Evolutionary conservation across 2,888 invertebrate genomes (phyloP).

Genomic region (Hemistola chrysoprasaria): DNA sequence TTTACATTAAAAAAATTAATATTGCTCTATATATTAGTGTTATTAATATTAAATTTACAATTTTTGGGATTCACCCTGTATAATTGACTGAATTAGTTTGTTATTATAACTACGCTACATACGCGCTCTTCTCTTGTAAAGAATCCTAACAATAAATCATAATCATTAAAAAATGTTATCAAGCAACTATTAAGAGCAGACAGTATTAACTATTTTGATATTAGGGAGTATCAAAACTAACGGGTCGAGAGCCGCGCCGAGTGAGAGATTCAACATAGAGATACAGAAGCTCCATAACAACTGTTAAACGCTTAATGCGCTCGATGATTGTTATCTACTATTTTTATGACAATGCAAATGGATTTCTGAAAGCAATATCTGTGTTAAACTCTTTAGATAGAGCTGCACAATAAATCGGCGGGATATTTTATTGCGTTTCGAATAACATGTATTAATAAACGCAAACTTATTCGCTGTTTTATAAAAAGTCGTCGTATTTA

Average conservation of each 20-base stretch:
- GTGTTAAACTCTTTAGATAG: conserved; percentile 51
- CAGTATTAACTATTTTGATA: conserved; percentile 13
- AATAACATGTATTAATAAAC: conserved; percentile 32
- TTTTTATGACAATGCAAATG: conserved; percentile 73
- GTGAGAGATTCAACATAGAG: conserved; percentile 63
- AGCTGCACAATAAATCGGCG: conserved; percentile 51
- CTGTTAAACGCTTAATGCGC: conserved; percentile 66
- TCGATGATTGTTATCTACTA: conserved; percentile 66
- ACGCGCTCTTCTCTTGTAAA: too few relatives aligned
- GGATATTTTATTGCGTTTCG: conserved; percentile 36
- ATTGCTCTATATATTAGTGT: too few relatives aligned
- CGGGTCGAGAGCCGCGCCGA: conserved; percentile 40
- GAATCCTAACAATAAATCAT: too few relatives aligned
- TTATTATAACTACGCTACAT: too few relatives aligned
- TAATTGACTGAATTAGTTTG: too few relatives aligned
- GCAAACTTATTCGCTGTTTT: conserved; percentile 11
- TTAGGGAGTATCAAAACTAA: conserved; percentile 39
- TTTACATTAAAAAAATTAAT: too few relatives aligned
- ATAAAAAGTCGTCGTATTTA: conserved; percentile 1
- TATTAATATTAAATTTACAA: too few relatives aligned
- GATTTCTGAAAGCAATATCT: conserved; percentile 69
- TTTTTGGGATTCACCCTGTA: too few relatives aligned
- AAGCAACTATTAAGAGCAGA: too few relatives aligned
- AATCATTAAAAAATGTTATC: too few relatives aligned
- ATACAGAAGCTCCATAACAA: conserved; percentile 59